Base-by-base conservation (phyloP, 2,888 invertebrate species). In the Pammene aurita region DNA sequence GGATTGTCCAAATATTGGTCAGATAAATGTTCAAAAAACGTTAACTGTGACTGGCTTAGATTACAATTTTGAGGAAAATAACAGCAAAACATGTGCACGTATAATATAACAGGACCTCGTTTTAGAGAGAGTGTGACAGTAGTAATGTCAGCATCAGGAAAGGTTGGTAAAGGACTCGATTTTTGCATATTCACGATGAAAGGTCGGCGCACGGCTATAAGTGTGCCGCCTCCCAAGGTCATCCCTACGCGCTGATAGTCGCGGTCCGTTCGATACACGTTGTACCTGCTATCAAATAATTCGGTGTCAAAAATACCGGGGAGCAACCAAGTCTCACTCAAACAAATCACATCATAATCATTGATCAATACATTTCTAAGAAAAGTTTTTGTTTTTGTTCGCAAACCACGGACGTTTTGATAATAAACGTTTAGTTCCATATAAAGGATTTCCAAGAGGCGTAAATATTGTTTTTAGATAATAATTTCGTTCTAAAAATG, bases 11-110 rank as follows among this genome's bases (percentile, higher is more conserved):
- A n/a, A n/a, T n/a, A n/a, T n/a, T n/a, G n/a, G n/a, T n/a, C n/a
- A n/a, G n/a, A n/a, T n/a, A n/a, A n/a, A 54, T 54, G 52, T 18
- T 54, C 52, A 54, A 54, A 54, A 54, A 54, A 54, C 26, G 34
- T 54, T 54, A 26, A 34, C 6, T 54, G 52, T 26, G 52, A 54
- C 5, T 13, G 52, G 11, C 11, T 34, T 26, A 26, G 52, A 54
- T 54, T 26, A 54, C 0, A 34, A 34, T 54, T 26, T 34, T 54
- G 52, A 26, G 52, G 52, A 13, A 54, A 54, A 54, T 54, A 54
- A 54, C 52, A 54, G 26, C 52, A 54, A 54, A 26, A 54, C 6
- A 54, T 54, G 13, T 54, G 52, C 52, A 54, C 18, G 34, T 34
- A 11, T 11, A 26, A 13, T 34, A 5, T n/a, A n/a, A n/a, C n/a